Evolutionary conservation across 2,888 invertebrate genomes (phyloP).

Genomic region (Oscheius sp.): DNA sequence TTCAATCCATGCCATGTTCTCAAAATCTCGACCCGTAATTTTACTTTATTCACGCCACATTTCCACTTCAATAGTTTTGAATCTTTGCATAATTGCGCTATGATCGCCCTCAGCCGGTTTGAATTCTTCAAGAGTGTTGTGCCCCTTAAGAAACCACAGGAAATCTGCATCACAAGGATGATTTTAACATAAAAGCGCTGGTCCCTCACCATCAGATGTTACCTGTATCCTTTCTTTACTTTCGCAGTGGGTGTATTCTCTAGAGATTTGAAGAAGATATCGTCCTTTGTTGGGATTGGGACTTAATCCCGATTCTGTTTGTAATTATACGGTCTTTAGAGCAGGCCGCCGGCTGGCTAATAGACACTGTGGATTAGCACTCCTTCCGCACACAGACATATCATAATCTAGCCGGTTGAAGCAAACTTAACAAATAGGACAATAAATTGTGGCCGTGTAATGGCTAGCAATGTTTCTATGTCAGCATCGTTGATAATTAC

Average conservation of each 20-base stretch:
- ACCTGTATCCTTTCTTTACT: not conserved
- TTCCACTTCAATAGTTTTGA: constrained; percentile 35
- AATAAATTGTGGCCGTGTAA: constrained; percentile 10
- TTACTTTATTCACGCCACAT: constrained; percentile 11
- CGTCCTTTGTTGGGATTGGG: not conserved
- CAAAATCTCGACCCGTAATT: too few relatives aligned
- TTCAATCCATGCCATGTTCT: too few relatives aligned
- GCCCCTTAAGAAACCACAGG: not conserved
- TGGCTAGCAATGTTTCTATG: constrained; percentile 8
- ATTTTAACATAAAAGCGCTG: not conserved
- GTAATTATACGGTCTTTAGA: constrained; percentile 32
- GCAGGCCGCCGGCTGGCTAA: constrained; percentile 26
- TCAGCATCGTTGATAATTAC: constrained; percentile 30
- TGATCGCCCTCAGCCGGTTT: constrained; percentile 28
- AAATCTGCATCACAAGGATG: not conserved
- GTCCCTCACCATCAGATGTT: not conserved
- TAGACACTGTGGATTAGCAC: constrained; percentile 38
- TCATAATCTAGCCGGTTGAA: constrained; percentile 30
- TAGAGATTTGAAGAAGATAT: too few relatives aligned
- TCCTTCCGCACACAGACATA: constrained; percentile 26
- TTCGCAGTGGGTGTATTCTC: not conserved
- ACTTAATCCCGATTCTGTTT: constrained; percentile 30
- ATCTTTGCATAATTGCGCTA: constrained; percentile 30
- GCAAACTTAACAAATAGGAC: not conserved
- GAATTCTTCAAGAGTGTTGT: constrained; percentile 14